These are phyloP conservation scores for Psilopogon haemacephalus DNA, from an alignment of 2,113 vertebrate species.

Conservation along the genomic window DNA sequence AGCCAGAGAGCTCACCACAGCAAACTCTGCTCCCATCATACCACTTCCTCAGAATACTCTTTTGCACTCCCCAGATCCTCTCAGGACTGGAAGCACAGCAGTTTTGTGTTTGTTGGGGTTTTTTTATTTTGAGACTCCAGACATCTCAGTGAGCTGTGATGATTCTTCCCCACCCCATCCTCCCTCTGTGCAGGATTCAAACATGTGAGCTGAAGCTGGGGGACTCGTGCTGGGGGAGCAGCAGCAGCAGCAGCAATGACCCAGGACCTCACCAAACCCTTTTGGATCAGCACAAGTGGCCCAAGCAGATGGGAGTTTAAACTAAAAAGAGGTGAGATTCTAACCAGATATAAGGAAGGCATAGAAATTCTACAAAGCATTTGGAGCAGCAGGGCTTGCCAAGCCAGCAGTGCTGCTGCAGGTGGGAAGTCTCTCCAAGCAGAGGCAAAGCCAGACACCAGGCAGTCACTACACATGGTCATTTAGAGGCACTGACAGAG, in stretches of 20 bases:
- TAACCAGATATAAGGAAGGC: too few relatives aligned
- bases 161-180: neutral
- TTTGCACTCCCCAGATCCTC: neutral
- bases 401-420: neutral
- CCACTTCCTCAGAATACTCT: accelerated
- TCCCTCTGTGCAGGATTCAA: accelerated
- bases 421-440: neutral
- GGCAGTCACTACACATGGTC: accelerated
- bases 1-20: neutral
- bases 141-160: neutral
- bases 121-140: neutral
- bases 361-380: neutral
- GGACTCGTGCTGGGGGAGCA: neutral
- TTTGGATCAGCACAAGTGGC: neutral
- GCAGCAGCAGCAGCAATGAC: accelerated
- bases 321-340: too few relatives aligned
- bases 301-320: too few relatives aligned
- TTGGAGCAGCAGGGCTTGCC: neutral
- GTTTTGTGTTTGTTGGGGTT: too few relatives aligned
- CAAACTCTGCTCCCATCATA: neutral
- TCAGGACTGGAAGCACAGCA: neutral
- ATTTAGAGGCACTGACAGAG: neutral
- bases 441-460: neutral
- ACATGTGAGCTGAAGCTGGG: accelerated
- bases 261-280: neutral